Evolutionary conservation across 37 sponge, comb jelly and placozoan genomes (phyloP), one percentile per base, ranked within the genome.

Genomic region (Oopsacas minuta): DNA sequence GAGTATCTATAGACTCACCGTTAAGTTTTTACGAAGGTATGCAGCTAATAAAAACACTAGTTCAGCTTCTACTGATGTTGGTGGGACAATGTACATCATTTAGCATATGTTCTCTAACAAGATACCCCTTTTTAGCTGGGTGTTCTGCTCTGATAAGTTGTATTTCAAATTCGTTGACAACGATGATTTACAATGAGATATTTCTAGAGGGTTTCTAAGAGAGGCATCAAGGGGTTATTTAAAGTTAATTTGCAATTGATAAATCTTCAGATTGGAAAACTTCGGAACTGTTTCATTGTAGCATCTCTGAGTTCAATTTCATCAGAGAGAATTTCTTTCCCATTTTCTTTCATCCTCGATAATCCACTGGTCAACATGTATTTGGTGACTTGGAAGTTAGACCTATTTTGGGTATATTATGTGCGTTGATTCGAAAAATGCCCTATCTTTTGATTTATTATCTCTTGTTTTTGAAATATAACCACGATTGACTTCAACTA

Each of bases 31-130:
- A 12, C 75, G 28, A 12, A 61, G 75, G 75, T 61, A 61, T 20
- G 7, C 75, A 61, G 75, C 75, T 61, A 34, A 61, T 61, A 34
- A 61, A 61, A 61, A 61, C 28, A 61, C 75, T 61, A 3, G 75
- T 61, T 61, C 75, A 61, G 75, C 75, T 12, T 61, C 75, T 61
- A 61, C 75, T 61, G 75, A 61, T 61, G 30, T 61, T 61, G 75
- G 75, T 61, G 75, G 75, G 75, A 61, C 30, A 61, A 61, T 61
- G 75, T 20, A 61, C 30, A n/a, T 61, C 75, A 61, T 61, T n/a
- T 61, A 34, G 75, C 7, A 61, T 61, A 61, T 61, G 22, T 61
- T 61, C 75, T 61, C 75, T 61, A 61, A 61, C 22, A 61, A 61
- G 75, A 61, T 25, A 34, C 75, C 75, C 7, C 75, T 61, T n/a